Base-by-base conservation (phyloP, 1,140 invertebrate species). In the Rhyzopertha dominica region DNA sequence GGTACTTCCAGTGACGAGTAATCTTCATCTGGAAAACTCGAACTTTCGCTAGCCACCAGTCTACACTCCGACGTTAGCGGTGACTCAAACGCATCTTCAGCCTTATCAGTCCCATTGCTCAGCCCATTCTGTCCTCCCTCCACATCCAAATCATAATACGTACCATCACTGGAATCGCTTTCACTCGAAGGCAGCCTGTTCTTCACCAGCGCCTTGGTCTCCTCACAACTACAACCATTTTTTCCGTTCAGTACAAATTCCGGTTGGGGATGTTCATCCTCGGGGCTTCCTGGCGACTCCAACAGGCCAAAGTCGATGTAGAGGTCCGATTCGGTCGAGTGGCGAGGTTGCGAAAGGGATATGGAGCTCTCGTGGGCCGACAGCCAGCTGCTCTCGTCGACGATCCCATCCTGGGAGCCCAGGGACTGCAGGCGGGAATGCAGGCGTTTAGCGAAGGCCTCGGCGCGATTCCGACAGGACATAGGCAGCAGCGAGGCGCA, bases 391-490 rank as follows among this genome's bases (percentile, higher is more conserved):
- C 57, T 67, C 49, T 75, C 68, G 51, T 70, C 63, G 38, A 67
- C 56, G 14, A 36, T 19, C 14, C 34, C 22, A 36, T 58, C 66
- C 34, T 78, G 70, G 30, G 72, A 65, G 12, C 79, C 80, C 36
- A 87, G 71, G 28, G 81, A 81, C 45, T 78, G 77, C 39, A 89
- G 69, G 45, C 83, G 79, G 18, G 77, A 77, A 53, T 87, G 84
- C 39, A 89, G 70, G 55, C 81, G 79, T 43, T 82, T 72, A 32
- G 86, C 85, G 59, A 89, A 86, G 26, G 84, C 82, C 61, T 87
- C 85, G 12, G 85, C 85, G 39, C 83, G 74, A 20, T 81, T 81
- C 29, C 84, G 76, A 62, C 85, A 89, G 62, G 82, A 86, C 74
- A 82, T 82, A 8, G 75, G 67, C 20, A 78, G 65, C 5, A 78